phyloP scores from a whole-genome alignment of 2,797 vertebrate species.

The Bradypodion pumilum region DNA sequence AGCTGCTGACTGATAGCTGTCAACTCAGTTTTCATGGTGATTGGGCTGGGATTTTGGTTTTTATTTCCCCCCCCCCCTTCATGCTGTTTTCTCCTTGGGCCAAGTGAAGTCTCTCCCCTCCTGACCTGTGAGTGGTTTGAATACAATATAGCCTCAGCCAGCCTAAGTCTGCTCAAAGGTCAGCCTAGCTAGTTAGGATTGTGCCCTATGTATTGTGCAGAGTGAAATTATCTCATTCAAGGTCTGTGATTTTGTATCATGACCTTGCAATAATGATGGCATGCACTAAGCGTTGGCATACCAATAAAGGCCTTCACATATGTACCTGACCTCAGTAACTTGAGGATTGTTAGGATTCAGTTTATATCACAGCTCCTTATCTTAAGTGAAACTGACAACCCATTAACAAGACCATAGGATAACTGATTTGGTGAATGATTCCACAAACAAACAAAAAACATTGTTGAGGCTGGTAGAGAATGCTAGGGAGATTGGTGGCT shows the following conservation, averaged over 20 bases:
- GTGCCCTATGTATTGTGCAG: constrained; percentile 15
- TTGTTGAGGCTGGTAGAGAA: constrained; percentile 55
- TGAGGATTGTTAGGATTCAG: constrained; percentile 43
- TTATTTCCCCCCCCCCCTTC: too few species aligned
- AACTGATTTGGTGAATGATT: constrained; percentile 30
- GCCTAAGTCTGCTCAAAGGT: too few species aligned
- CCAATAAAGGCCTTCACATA: constrained; percentile 9
- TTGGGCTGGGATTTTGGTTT: too few species aligned
- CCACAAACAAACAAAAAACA: constrained; percentile 53
- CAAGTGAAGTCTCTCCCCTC: too few species aligned
- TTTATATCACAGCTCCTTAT: constrained; percentile 35
- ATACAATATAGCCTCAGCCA: too few species aligned
- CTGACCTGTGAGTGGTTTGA: too few species aligned
- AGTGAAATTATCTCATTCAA: constrained; percentile 35
- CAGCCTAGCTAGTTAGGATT: too few species aligned
- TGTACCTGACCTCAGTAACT: constrained; percentile 39
- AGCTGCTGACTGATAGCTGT: too few species aligned
- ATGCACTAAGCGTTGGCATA: constrained; percentile 26
- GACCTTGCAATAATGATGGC: not conserved
- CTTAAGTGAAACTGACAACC: constrained; percentile 60
- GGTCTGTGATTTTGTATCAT: constrained; percentile 21
- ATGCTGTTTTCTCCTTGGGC: too few species aligned
- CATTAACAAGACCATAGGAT: constrained; percentile 57
- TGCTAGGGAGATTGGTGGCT: not conserved
- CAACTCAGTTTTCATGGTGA: too few species aligned